Evolutionary conservation across 2,113 vertebrate genomes (phyloP).

Genomic region (Nothoprocta perdicaria): DNA sequence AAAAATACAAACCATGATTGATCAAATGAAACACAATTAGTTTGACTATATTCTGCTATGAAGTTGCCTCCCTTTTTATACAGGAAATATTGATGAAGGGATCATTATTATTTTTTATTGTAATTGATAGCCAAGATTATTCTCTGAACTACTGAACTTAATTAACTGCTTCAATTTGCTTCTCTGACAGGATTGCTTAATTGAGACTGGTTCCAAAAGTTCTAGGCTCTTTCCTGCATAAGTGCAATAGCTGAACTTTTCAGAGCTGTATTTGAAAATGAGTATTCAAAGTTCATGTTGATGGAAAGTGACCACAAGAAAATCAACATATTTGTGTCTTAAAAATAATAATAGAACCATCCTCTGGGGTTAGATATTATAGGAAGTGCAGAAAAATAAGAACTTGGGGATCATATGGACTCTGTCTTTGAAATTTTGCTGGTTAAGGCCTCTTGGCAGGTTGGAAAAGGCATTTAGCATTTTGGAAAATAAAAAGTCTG

Average conservation of each 20-base stretch:
- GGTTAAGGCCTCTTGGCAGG: background rate
- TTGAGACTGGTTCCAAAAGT: background rate
- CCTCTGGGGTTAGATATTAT: background rate
- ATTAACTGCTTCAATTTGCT: background rate
- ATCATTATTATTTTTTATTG: background rate
- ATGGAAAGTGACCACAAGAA: background rate
- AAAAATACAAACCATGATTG: background rate
- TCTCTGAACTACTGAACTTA: background rate
- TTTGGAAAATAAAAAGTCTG: background rate
- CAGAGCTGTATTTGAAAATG: background rate
- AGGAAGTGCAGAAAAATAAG: background rate
- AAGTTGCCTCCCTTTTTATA: background rate
- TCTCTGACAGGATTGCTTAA: background rate
- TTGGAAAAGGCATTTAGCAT: background rate
- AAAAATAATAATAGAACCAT: background rate
- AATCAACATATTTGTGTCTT: background rate
- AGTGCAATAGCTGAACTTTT: background rate
- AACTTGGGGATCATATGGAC: background rate
- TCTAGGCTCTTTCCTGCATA: background rate
- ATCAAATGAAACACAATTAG: background rate
- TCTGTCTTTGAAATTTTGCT: fast-evolving
- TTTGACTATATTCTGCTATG: background rate
- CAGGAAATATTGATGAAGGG: background rate
- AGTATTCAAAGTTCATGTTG: background rate
- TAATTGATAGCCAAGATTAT: background rate